Base-by-base conservation (phyloP, 2,113 vertebrate genomes). In the Erythrocercus mccallii region DNA sequence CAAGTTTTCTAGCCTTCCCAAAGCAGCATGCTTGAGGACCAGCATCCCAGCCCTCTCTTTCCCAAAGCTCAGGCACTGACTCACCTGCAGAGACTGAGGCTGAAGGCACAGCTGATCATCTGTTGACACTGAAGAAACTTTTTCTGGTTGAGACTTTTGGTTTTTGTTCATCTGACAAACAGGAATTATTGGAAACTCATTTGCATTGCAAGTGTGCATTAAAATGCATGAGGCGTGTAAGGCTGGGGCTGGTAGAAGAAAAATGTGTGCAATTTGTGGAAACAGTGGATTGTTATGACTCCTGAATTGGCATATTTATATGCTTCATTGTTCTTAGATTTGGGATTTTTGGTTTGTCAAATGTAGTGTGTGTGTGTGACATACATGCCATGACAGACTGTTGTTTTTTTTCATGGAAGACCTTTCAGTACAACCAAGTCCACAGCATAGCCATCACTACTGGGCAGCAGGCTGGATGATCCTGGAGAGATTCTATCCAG, bases 121-220 rank as follows among this genome's bases (percentile, higher is more conserved):
- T 70, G 64, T 58, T 90, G 77, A 60, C 38, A 51, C 58, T 85
- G 50, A 61, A 85, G 70, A 72, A 95, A 94, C 83, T 89, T 94
- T 47, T 71, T 50, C n/a, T 60, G 45, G 30, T n/a, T 65, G 71
- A 83, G 76, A 73, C 81, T 91, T 84, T 22, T 22, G 51, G 33
- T 10, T 81, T 95, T 90, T 85, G 42, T 91, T 92, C 78, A 69
- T 47, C 86, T 93, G 88, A 95, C 87, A 87, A 96, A 91, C 84
- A 90, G 58, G 74, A 90, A 51, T 85, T 95, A 95, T n/a, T 85
- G 9, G 20, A 89, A 92, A 81, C 78, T 87, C 54, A 91, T 97
- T 94, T 97, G 89, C 94, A 95, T 92, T 80, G 93, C 95, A 96
- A 95, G 78, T 70, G 81, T 94, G 78, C 71, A 95, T 97, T 96